Conservation (phyloP, 2,888 invertebrate genomes). For the Hecatera dysodea region DNA sequence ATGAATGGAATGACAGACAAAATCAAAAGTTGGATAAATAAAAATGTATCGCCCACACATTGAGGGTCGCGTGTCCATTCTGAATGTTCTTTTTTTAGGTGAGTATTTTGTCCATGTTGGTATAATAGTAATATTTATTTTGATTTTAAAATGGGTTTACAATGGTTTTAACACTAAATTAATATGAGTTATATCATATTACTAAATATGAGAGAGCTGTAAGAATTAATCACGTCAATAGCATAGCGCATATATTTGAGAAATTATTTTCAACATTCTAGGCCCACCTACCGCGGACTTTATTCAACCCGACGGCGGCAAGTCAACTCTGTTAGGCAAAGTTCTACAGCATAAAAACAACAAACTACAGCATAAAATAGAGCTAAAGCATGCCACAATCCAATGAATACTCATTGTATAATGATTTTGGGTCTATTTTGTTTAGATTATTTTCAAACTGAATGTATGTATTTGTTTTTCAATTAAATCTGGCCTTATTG, state of each 20-base stretch:
- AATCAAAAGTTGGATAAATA: slow-evolving; percentile 79
- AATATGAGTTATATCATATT: no score
- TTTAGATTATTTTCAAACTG: background rate
- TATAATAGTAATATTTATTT: no score
- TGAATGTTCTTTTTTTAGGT: background rate
- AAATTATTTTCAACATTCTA: slow-evolving; percentile 10
- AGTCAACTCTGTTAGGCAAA: no score
- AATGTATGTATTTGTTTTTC: no score
- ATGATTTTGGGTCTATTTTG: background rate
- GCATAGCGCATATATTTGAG: no score
- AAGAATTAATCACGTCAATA: no score
- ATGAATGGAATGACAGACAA: slow-evolving; percentile 81
- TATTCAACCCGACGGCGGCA: slow-evolving; percentile 32
- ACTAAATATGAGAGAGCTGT: no score
- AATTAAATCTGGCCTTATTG: no score
- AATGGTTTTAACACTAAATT: background rate
- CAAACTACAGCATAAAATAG: no score
- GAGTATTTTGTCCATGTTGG: no score
- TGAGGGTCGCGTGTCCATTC: slow-evolving; percentile 69
- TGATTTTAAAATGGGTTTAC: background rate
- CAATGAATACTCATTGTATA: background rate
- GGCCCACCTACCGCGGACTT: slow-evolving; percentile 26
- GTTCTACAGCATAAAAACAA: no score
- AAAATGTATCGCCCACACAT: slow-evolving; percentile 83
- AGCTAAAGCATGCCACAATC: no score